Evolutionary conservation across 2,113 vertebrate genomes (phyloP).

Genomic region (Eretmodus cyanostictus): DNA sequence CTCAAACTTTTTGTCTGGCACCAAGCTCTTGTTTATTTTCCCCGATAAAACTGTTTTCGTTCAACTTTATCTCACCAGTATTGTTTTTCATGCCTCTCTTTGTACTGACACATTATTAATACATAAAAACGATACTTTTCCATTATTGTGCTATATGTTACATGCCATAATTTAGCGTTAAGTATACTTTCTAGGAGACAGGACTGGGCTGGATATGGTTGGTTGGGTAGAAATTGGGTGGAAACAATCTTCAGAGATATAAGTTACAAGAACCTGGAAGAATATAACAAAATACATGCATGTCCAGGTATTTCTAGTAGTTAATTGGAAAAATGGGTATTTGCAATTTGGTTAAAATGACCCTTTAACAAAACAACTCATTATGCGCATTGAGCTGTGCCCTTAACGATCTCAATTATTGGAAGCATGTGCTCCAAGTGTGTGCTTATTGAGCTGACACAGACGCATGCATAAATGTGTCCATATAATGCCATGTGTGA

Average conservation of each 20-base stretch:
- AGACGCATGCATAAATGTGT: background rate
- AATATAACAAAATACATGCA: background rate
- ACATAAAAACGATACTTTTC: background rate
- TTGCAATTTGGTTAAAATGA: background rate
- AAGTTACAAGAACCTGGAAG: background rate
- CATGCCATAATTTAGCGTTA: background rate
- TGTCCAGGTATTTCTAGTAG: background rate
- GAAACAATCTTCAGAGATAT: background rate
- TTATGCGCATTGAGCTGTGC: background rate
- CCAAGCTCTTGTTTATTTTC: background rate
- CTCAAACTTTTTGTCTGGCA: background rate
- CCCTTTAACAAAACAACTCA: background rate
- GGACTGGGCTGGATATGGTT: background rate
- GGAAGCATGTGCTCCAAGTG: background rate
- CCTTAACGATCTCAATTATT: background rate
- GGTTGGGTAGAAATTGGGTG: background rate
- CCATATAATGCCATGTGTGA: background rate
- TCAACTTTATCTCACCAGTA: background rate
- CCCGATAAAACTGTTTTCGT: background rate
- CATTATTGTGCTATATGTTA: background rate
- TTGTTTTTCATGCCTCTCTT: background rate
- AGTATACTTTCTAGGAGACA: background rate
- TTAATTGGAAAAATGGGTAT: background rate
- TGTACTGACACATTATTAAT: background rate
- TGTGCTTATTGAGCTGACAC: background rate